Evolutionary conservation across 2,113 vertebrate species (phyloP).

Genomic region (Megaceryle torquata): DNA sequence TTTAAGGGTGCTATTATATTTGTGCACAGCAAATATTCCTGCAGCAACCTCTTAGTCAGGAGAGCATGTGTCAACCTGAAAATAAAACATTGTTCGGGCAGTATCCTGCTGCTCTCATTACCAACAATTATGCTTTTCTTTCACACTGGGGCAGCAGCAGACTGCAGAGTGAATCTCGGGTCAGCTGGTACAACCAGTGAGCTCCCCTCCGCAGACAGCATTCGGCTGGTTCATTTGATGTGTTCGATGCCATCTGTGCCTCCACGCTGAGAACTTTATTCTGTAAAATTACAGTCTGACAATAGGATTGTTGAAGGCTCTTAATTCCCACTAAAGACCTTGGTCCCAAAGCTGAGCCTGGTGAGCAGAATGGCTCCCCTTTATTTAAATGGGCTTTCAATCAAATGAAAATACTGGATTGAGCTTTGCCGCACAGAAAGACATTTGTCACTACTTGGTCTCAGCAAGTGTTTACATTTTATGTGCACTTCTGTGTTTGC

Average conservation of each 20-base stretch:
- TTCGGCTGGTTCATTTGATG: not conserved
- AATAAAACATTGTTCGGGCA: not conserved
- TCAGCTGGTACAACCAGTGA: not conserved
- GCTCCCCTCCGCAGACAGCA: not conserved
- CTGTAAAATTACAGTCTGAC: not conserved
- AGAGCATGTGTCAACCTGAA: not conserved
- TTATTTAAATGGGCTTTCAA: not conserved
- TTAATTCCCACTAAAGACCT: not conserved
- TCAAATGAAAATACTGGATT: not conserved
- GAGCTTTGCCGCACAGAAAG: not conserved
- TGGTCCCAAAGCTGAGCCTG: not conserved
- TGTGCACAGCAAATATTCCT: not conserved
- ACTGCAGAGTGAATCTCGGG: slow-evolving; percentile 18
- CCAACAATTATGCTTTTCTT: not conserved
- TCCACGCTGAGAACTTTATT: not conserved
- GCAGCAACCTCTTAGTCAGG: not conserved
- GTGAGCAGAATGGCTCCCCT: not conserved
- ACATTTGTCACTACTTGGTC: not conserved
- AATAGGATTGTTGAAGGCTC: not conserved
- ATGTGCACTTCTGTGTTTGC: not conserved
- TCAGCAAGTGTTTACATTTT: not conserved
- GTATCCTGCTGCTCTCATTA: not conserved
- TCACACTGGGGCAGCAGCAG: not conserved
- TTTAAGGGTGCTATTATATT: not conserved
- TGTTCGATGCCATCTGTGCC: not conserved